Evolutionary conservation across 2,888 invertebrate species (phyloP).

Genomic region (Gortyna flavago): DNA sequence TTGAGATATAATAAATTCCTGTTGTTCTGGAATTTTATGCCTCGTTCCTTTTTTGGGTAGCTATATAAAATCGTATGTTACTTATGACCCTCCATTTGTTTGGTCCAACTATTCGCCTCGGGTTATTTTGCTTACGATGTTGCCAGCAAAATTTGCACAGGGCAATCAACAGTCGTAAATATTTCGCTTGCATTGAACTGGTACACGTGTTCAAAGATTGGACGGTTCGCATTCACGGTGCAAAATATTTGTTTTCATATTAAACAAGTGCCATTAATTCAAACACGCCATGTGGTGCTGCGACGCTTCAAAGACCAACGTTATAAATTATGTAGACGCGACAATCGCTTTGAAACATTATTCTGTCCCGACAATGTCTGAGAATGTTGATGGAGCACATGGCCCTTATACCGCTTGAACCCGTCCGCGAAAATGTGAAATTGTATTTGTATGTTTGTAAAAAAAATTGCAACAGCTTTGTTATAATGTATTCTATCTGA

Average conservation of each 20-base stretch:
- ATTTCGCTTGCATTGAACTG: conserved; percentile 29
- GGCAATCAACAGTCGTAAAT: conserved; percentile 29
- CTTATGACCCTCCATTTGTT: conserved; percentile 46
- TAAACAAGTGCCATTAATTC: conserved; percentile 63
- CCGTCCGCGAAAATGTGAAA: conserved; percentile 15
- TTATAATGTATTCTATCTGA: not conserved
- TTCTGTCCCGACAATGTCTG: conserved; percentile 47
- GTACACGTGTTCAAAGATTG: conserved; percentile 41
- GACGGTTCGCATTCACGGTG: conserved; percentile 36
- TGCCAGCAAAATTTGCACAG: conserved; percentile 1
- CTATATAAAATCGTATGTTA: conserved; percentile 35
- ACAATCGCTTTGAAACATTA: conserved; percentile 62
- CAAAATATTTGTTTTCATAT: conserved; percentile 63
- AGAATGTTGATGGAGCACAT: conserved; percentile 40
- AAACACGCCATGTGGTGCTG: conserved; percentile 60
- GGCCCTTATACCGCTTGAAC: conserved; percentile 16
- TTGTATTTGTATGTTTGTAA: conserved; percentile 8
- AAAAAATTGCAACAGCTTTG: not conserved
- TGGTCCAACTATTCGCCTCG: conserved; percentile 16
- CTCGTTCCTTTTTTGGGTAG: conserved; percentile 45
- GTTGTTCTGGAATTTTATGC: conserved; percentile 38
- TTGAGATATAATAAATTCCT: conserved; percentile 48
- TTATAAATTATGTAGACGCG: conserved; percentile 61
- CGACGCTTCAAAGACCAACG: conserved; percentile 56
- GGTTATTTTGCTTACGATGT: conserved; percentile 7